Base-by-base conservation (phyloP, 1,140 invertebrate genomes). In the Leptinotarsa undecemlineata region DNA sequence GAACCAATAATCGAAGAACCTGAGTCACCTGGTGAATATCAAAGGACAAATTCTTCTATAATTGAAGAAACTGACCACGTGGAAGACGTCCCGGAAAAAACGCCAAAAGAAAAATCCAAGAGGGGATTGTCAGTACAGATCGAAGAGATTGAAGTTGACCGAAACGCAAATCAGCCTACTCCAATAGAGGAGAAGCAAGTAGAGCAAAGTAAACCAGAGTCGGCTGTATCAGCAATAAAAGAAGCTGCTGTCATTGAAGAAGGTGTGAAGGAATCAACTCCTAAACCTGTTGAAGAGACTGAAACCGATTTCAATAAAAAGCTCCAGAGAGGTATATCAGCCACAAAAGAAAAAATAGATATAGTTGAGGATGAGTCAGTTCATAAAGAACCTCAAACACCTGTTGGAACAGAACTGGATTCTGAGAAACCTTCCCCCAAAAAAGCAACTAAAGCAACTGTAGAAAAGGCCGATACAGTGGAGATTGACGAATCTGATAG, bases 41-140 rank as follows among this genome's bases (percentile, higher is more conserved):
- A 87, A 85, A 75, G 85, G 86, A 73, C 86, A 85, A 79, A 85
- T n/a, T 75, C 74, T 26, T 70, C 77, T 64, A 73, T 74, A 26
- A 74, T 74, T 17, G 79, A 80, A 76, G 81, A 80, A 66, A 74
- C 73, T 4, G 78, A 79, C 70, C 69, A 77, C 19, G 66, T 79
- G 8, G 76, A 82, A 48, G 26, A 64, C 1, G 71, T 71, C 68
- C 20, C 5, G 6, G 76, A 81, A 57, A 76, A 80, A 48, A 48
- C 64, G 42, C 61, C 73, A 5, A 75, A 78, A 76, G 66, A 62
- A 21, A 79, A 78, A 78, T 68, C 76, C 4, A 79, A 77, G 48
- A 57, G 73, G 42, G 77, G 69, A 6, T 79, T 76, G 73, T 78
- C 81, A 3, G 64, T 81, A 14, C 71, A 80, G 71, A 80, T 81